These are phyloP conservation scores for Neotragus moschatus DNA, from an alignment of 2,113 vertebrate species.

Conservation along the genomic window DNA sequence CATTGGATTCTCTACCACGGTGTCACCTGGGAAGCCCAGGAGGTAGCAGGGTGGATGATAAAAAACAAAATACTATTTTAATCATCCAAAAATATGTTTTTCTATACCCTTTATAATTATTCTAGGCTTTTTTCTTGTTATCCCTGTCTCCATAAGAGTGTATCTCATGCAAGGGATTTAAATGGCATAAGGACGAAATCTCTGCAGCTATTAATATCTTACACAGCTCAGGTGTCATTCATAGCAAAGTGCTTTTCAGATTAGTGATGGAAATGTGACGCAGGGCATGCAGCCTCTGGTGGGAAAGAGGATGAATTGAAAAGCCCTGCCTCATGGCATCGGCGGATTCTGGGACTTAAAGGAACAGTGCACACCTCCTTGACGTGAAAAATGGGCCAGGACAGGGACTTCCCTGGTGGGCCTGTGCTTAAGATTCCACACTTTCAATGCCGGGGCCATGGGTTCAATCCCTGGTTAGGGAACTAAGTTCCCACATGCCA, in stretches of 20 bases:
- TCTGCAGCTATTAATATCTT: conserved; percentile 42
- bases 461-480: neutral
- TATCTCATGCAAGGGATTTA: conserved; percentile 2
- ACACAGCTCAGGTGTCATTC: neutral
- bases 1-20: neutral
- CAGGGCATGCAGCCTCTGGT: neutral
- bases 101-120: conserved; percentile 15
- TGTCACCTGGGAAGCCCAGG: neutral
- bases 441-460: neutral
- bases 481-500: neutral
- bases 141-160: neutral
- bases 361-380: neutral
- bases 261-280: neutral
- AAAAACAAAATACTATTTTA: conserved; percentile 25
- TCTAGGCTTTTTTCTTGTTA: neutral
- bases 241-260: conserved; percentile 20
- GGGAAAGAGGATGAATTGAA: neutral
- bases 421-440: neutral
- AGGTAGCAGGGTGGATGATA: neutral
- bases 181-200: conserved; percentile 15
- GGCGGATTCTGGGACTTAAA: neutral
- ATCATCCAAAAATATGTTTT: neutral
- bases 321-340: neutral
- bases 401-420: neutral
- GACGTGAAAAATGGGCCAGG: neutral